These are phyloP conservation scores for Dendroctonus valens DNA, from an alignment of 1,140 invertebrate species.

Conservation along the genomic window DNA sequence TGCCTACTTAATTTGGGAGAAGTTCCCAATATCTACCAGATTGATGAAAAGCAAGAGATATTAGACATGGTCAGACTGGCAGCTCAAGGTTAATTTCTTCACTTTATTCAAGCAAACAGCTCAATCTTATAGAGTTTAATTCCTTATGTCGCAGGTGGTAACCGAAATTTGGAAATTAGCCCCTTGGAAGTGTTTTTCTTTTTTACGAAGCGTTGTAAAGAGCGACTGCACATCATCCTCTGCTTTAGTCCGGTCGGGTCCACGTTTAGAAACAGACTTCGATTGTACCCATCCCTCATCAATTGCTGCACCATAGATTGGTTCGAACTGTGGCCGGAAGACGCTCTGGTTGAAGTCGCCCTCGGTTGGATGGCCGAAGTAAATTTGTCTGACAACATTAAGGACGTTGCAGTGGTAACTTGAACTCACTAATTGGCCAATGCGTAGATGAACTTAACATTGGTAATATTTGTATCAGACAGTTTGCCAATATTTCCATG, in stretches of 20 bases:
- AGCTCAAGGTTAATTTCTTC: slow-evolving; percentile 58
- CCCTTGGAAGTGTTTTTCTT: slow-evolving; percentile 77
- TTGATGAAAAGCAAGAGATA: slow-evolving; percentile 88
- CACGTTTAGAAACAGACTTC: slow-evolving; percentile 73
- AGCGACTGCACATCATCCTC: slow-evolving; percentile 84
- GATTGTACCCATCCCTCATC: slow-evolving; percentile 86
- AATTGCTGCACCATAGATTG: slow-evolving; percentile 96
- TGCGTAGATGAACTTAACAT: not conserved
- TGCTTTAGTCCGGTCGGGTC: slow-evolving; percentile 90
- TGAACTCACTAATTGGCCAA: not conserved
- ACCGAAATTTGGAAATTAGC: slow-evolving; percentile 77
- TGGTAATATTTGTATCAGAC: slow-evolving; percentile 37
- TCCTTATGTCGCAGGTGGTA: slow-evolving; percentile 54
- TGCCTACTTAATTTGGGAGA: slow-evolving; percentile 82
- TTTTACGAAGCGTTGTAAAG: slow-evolving; percentile 81
- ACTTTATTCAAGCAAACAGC: not conserved
- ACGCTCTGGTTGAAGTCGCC: slow-evolving; percentile 89
- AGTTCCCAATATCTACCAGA: slow-evolving; percentile 83
- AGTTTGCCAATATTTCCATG: slow-evolving; percentile 87
- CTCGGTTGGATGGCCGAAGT: slow-evolving; percentile 76
- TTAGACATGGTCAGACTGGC: slow-evolving; percentile 73
- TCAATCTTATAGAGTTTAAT: slow-evolving; percentile 1
- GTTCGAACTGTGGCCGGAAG: slow-evolving; percentile 92
- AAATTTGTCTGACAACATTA: slow-evolving; percentile 60
- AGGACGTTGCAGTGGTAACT: slow-evolving; percentile 20